Evolutionary conservation across 2,888 invertebrate genomes (phyloP), one percentile per base, ranked within the genome.

Genomic region (Idaea dimidiata): DNA sequence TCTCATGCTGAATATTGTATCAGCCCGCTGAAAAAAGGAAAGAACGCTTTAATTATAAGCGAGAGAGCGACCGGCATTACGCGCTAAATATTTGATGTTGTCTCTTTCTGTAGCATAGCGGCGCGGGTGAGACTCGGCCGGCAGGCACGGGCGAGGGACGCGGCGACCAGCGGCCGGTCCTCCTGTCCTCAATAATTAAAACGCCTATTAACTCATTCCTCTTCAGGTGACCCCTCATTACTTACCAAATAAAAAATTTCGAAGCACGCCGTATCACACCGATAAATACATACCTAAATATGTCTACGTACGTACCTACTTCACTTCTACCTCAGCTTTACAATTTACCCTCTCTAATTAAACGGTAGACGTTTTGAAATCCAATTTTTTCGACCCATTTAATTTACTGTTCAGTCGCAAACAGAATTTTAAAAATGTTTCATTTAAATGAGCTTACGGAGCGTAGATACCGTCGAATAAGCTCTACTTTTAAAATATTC

Each of bases 1-100:
- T 90, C 91, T 91, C 89, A 89, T 91, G 89, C 91, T 91, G 92
- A 91, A 91, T 92, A 92, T 91, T 91, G 92, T 91, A 91, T 92
- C 91, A 91, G 91, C 88, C 90, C 86, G 87, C 89, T 91, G 90
- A 91, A 92, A 92, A 92, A 91, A 91, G 91, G 91, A 91, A 92
- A 89, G 90, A 90, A 91, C 87, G 91, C 92, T 91, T 92, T 92
- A 92, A 91, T 92, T 91, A 91, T 90, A 87, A 91, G 87, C 88
- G 90, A 90, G 91, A 89, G 88, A 88, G 88, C 89, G 87, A 84
- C 87, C 87, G 87, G 84, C 88, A 87, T 87, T 88, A 87, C 85
- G 87, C 87, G 87, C 84, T 91, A 89, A 92, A 92, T 92, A 91
- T 91, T 91, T 89, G 84, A 91, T 91, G 90, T 84, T 87, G 91